Base-by-base conservation (phyloP, 2,113 vertebrate genomes). In the Patagioenas fasciata region DNA sequence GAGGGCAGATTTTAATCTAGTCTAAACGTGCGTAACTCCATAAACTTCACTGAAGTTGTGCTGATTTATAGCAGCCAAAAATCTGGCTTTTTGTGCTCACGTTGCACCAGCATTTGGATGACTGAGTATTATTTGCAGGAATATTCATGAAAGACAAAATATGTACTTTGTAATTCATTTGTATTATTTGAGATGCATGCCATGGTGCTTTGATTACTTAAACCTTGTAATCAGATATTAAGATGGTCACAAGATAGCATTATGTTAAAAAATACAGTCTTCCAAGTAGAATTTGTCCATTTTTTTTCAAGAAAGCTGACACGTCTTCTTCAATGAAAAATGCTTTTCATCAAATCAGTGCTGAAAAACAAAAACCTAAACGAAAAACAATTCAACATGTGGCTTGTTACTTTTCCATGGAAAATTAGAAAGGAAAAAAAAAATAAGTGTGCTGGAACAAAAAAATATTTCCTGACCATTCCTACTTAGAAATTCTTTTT, bases 1-100 rank as follows among this genome's bases (percentile, higher is more conserved):
- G 92, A 93, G 85, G 77, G 83, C 91, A 94, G 96, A 97, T 96
- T 96, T 93, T 97, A 88, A 95, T 96, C 96, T 96, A 85, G 62
- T 34, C 83, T 96, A 92, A 96, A 91, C 2, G 51, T 86, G 77
- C 91, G 77, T 79, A 85, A 66, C 61, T 94, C 66, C 62, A 65
- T 80, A 84, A 92, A 93, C 70, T 79, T 89, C 53, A 38, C 47
- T 81, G 57, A 72, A 73, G 65, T 80, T 89, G 28, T 80, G 15
- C 70, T 89, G 83, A 85, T 75, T 95, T 85, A 85, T 71, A 82
- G 73, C 53, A 86, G 92, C 80, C 83, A 84, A 87, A 88, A 93
- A 84, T 72, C 69, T 61, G 83, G 1, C 57, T 71, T 67, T 86
- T 69, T 91, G 60, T 67, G 51, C 80, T 92, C 61, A 54, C 0